Conservation (phyloP, 2,113 vertebrate species). For the Oenanthe oenanthe region DNA sequence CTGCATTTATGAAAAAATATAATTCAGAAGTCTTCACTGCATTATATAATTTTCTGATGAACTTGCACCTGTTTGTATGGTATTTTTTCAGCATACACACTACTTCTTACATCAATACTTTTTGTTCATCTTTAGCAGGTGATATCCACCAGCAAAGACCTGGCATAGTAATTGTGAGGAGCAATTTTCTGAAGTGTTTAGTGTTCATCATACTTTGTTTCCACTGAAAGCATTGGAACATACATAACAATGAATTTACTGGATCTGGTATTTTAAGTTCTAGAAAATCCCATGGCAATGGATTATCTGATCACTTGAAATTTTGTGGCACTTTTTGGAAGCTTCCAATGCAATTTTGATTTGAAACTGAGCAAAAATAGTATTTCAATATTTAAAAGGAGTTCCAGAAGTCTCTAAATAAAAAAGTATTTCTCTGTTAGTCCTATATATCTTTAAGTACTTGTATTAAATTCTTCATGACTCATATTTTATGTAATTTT, state of each 20-base stretch:
- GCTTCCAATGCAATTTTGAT: not conserved
- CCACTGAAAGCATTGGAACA: not conserved
- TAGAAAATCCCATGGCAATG: not conserved
- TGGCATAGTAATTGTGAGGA: not conserved
- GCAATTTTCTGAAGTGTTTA: not conserved
- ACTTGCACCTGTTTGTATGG: fast-evolving
- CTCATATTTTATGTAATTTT: not conserved
- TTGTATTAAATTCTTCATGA: not conserved
- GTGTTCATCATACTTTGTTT: not conserved
- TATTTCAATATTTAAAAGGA: not conserved
- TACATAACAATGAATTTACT: not conserved
- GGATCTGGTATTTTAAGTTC: not conserved
- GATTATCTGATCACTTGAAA: not conserved
- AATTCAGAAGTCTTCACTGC: not conserved
- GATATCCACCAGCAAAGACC: not conserved
- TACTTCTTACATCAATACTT: not conserved
- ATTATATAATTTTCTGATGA: not conserved
- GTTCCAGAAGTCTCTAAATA: not conserved
- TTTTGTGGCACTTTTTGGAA: not conserved
- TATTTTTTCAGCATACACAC: not conserved
- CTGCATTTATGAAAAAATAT: not conserved
- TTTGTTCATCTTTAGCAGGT: not conserved
- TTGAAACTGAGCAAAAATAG: not conserved
- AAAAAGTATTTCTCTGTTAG: not conserved
- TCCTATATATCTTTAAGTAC: not conserved